Evolutionary conservation across 2,888 invertebrate species (phyloP).

Genomic region (Drosophila anomalipes): DNA sequence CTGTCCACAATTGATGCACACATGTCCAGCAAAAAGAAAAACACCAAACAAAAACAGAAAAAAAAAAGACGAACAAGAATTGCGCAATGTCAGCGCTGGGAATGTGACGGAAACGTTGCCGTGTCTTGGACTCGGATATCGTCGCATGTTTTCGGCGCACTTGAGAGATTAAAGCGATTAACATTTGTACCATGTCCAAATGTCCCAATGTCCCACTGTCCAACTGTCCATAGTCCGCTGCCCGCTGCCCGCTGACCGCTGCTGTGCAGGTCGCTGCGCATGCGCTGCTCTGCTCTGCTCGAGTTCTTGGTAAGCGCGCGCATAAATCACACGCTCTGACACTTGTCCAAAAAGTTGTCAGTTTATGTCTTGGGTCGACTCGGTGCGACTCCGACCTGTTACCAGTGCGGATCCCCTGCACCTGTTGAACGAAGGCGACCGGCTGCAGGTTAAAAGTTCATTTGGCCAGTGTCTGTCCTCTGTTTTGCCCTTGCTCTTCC

Average conservation of each 20-base stretch:
- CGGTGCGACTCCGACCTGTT: slow-evolving; percentile 14
- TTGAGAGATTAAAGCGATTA: slow-evolving; percentile 81
- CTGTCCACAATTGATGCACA: slow-evolving; percentile 58
- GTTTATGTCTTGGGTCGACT: slow-evolving; percentile 68
- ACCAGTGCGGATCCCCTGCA: slow-evolving; percentile 48
- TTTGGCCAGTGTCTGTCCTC: slow-evolving; percentile 34
- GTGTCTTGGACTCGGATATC: slow-evolving; percentile 67
- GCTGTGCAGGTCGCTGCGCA: slow-evolving; percentile 75
- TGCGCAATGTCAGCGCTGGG: slow-evolving; percentile 66
- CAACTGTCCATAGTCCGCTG: slow-evolving; percentile 8
- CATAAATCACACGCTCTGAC: slow-evolving; percentile 77
- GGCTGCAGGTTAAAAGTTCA: slow-evolving; percentile 72
- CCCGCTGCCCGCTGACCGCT: slow-evolving; percentile 20
- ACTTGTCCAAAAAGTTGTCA: slow-evolving; percentile 78
- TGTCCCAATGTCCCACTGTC: slow-evolving; percentile 17
- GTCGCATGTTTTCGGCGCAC: slow-evolving; percentile 81
- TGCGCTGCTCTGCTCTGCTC: slow-evolving; percentile 60
- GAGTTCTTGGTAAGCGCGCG: slow-evolving; percentile 73
- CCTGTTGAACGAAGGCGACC: slow-evolving; percentile 52
- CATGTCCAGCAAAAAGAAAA: slow-evolving; percentile 51
- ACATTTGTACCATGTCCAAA: slow-evolving; percentile 73
- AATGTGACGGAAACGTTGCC: slow-evolving; percentile 78
- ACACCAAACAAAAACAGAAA: neutral
- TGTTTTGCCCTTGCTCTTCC: too few species aligned
- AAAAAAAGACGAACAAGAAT: slow-evolving; percentile 49